phyloP scores from a whole-genome alignment of 2,888 invertebrate species.

The Plebejus argus region DNA sequence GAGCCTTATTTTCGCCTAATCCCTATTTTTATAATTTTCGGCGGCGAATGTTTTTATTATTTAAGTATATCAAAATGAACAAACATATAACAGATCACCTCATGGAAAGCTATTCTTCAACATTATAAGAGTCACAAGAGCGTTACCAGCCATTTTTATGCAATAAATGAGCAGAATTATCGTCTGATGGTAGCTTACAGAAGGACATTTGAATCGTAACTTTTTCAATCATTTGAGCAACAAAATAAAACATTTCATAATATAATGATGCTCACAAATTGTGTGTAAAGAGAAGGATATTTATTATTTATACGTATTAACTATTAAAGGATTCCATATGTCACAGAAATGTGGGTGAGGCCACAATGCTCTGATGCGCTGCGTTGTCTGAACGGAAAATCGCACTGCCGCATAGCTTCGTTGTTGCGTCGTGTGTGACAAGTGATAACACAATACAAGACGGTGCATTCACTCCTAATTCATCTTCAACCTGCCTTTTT shows the following conservation, averaged over 20 bases:
- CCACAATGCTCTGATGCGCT: neutral
- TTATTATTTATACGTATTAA: constrained; percentile 6
- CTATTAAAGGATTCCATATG: neutral
- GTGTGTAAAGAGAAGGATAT: neutral
- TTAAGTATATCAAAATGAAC: too few relatives aligned
- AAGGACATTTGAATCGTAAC: neutral
- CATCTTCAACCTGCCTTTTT: neutral
- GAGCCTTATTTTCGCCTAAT: too few relatives aligned
- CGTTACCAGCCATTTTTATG: neutral
- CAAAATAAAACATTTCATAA: neutral
- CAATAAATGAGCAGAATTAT: too few relatives aligned
- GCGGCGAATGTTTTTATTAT: too few relatives aligned
- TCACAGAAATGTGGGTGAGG: neutral
- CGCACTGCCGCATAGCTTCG: neutral
- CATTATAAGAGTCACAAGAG: too few relatives aligned
- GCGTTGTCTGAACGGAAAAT: neutral
- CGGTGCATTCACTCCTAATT: neutral
- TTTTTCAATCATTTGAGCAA: neutral
- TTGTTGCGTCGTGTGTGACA: neutral
- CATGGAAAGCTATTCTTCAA: too few relatives aligned
- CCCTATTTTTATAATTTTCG: too few relatives aligned
- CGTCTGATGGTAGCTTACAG: too few relatives aligned
- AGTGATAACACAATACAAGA: neutral
- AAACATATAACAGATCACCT: too few relatives aligned
- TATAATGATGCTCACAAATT: constrained; percentile 7